Conservation (phyloP, 2,888 invertebrate genomes). For the Furcula furcula region DNA sequence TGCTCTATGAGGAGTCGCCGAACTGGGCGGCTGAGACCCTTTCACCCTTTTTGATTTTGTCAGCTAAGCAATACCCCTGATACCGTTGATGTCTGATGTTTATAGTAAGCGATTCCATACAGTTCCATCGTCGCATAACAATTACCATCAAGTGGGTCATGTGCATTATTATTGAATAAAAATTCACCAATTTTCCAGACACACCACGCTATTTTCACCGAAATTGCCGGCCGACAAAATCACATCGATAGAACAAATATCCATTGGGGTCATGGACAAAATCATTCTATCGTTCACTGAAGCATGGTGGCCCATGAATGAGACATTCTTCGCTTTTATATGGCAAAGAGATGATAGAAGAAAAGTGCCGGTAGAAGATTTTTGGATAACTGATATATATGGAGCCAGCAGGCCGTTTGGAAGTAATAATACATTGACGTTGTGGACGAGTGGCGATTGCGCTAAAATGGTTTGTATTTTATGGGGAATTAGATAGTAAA, state of each 20-base stretch:
- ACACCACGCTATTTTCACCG: neutral
- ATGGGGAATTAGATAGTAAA: no score
- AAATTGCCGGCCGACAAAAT: neutral
- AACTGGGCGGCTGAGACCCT: no score
- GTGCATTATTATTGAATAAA: neutral
- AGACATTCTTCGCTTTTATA: slow-evolving; percentile 34
- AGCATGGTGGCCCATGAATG: neutral
- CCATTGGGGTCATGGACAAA: neutral
- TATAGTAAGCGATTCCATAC: no score
- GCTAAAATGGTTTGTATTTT: slow-evolving; percentile 32
- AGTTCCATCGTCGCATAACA: no score
- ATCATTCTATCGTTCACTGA: neutral
- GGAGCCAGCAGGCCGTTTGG: slow-evolving; percentile 26
- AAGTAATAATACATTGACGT: slow-evolving; percentile 20
- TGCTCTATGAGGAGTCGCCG: no score
- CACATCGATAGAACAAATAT: neutral
- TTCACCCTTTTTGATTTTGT: no score
- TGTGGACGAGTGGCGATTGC: slow-evolving; percentile 32
- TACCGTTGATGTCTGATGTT: no score
- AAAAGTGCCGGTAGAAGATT: slow-evolving; percentile 12
- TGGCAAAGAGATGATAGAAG: slow-evolving; percentile 30
- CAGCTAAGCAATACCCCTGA: no score
- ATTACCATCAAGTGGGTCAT: no score
- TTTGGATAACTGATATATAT: slow-evolving; percentile 27
- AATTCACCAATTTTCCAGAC: neutral